phyloP scores from a whole-genome alignment of 2,888 invertebrate genomes.

The Eumacrocentrus americanus region DNA sequence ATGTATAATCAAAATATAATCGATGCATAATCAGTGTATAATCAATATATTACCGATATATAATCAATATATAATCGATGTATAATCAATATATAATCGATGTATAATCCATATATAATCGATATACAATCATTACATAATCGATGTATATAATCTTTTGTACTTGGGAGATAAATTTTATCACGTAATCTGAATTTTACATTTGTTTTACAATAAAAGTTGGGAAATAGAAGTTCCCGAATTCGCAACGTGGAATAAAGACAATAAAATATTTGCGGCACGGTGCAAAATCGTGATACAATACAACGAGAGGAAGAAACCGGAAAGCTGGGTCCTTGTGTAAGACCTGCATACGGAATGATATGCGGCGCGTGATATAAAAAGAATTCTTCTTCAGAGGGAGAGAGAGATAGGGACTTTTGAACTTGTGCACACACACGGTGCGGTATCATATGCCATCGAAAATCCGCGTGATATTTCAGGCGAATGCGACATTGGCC shows the following conservation, averaged over 20 bases:
- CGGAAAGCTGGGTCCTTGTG: no score
- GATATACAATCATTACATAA: not conserved
- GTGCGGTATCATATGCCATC: not conserved
- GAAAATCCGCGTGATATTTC: slow-evolving; percentile 4
- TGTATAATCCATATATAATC: no score
- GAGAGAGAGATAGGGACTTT: not conserved
- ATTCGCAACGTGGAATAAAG: not conserved
- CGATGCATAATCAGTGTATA: not conserved
- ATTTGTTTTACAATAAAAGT: no score
- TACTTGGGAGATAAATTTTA: not conserved
- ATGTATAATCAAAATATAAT: no score
- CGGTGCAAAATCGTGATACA: slow-evolving; percentile 5
- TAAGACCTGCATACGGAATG: slow-evolving; percentile 5
- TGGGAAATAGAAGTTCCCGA: not conserved
- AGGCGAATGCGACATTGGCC: slow-evolving; percentile 1
- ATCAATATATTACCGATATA: not conserved
- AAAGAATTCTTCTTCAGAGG: not conserved
- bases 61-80: no score
- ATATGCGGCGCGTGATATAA: not conserved
- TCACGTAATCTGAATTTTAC: no score
- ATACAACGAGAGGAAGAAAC: not conserved
- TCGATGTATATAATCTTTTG: not conserved
- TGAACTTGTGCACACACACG: not conserved
- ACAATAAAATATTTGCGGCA: slow-evolving; percentile 9
- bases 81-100: no score